Evolutionary conservation across 2,888 invertebrate species (phyloP).

Genomic region (Drosophila tanythrix): DNA sequence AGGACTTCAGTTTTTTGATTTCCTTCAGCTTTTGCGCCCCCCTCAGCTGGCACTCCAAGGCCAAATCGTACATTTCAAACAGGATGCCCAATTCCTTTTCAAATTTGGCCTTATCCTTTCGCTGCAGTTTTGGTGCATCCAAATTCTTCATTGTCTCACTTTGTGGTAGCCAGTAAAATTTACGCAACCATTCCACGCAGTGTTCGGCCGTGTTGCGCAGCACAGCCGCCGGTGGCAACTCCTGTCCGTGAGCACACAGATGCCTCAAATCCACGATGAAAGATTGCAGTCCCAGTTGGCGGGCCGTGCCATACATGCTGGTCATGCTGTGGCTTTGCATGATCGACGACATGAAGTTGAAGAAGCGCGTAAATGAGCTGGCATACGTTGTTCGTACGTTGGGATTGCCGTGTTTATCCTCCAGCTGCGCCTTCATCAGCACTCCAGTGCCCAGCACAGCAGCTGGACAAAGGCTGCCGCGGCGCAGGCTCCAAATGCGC

Average conservation of each 20-base stretch:
- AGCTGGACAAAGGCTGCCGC: constrained; percentile 82
- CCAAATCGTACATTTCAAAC: constrained; percentile 79
- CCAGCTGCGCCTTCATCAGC: constrained; percentile 80
- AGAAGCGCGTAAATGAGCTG: constrained; percentile 83
- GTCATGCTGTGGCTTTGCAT: constrained; percentile 79
- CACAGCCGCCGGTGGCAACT: constrained; percentile 78
- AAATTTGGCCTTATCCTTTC: constrained; percentile 71
- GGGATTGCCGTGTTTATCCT: constrained; percentile 59
- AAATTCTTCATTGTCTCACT: constrained; percentile 72
- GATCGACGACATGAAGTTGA: constrained; percentile 85
- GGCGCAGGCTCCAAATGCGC: constrained; percentile 82
- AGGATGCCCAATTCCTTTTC: constrained; percentile 66
- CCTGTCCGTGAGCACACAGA: constrained; percentile 84
- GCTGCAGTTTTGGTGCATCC: constrained; percentile 69
- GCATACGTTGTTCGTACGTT: constrained; percentile 80
- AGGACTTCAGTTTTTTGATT: constrained; percentile 67
- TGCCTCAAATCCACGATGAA: constrained; percentile 84
- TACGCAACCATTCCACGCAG: constrained; percentile 83
- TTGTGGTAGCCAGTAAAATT: constrained; percentile 82
- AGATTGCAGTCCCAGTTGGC: constrained; percentile 81
- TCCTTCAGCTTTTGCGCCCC: constrained; percentile 71
- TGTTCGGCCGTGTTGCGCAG: constrained; percentile 76
- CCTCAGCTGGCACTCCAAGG: constrained; percentile 68
- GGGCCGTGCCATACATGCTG: constrained; percentile 84
- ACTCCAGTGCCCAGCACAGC: constrained; percentile 82